Evolutionary conservation across 2,113 vertebrate genomes (phyloP).

Genomic region (Gymnobelideus leadbeateri): DNA sequence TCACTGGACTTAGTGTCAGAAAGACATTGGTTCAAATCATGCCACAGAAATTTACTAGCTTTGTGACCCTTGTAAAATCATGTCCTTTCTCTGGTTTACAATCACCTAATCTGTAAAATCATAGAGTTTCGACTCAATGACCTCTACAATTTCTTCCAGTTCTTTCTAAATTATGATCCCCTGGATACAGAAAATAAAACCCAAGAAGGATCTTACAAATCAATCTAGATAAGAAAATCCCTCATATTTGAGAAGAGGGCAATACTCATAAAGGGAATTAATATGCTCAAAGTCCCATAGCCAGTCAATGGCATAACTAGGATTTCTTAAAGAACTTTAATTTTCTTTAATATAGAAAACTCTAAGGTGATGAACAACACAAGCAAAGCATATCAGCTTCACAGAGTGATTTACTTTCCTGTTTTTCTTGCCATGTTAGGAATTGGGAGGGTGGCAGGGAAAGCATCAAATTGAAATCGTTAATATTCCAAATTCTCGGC

Average conservation of each 20-base stretch:
- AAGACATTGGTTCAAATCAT: not conserved
- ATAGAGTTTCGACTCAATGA: not conserved
- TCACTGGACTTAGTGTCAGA: not conserved
- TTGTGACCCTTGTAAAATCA: not conserved
- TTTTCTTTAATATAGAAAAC: not conserved
- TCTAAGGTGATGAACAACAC: not conserved
- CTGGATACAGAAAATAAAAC: not conserved
- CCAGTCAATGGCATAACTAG: not conserved
- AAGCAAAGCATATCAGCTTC: not conserved
- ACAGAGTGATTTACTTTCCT: not conserved
- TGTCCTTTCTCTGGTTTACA: not conserved
- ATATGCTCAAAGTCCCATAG: not conserved
- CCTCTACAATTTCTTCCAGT: not conserved
- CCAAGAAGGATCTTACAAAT: not conserved
- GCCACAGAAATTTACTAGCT: not conserved
- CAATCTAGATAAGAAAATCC: not conserved
- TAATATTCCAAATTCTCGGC: not conserved
- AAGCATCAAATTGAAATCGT: not conserved
- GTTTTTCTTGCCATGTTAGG: not conserved
- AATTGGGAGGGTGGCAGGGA: not conserved
- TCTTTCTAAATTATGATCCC: not conserved
- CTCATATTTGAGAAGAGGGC: not conserved
- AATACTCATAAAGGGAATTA: not conserved
- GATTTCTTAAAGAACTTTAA: not conserved
- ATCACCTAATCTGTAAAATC: not conserved